Percentiles rank a stretch among this genome's conserved stretches.
Conservation (phyloP, 2,888 invertebrate species). For the Colletes collaris region DNA sequence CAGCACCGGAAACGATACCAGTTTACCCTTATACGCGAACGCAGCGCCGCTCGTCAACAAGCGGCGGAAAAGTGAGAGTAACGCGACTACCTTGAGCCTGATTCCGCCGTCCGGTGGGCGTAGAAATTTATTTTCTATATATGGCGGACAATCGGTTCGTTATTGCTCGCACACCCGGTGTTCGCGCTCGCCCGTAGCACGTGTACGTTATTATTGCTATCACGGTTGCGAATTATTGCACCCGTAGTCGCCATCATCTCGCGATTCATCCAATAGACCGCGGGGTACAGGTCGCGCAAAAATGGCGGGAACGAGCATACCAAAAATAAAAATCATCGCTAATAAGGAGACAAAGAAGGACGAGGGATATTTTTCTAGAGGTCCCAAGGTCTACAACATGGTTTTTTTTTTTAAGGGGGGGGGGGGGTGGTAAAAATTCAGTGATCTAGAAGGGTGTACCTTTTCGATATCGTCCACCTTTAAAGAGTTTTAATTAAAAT, state of each 20-base stretch:
- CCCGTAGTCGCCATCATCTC: background rate
- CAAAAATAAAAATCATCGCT: too few relatives aligned
- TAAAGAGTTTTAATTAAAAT: too few relatives aligned
- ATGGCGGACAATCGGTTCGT: constrained; percentile 47
- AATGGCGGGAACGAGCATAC: too few relatives aligned
- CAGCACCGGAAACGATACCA: constrained; percentile 37
- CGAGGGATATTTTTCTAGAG: too few relatives aligned
- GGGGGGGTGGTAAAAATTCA: background rate
- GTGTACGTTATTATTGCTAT: constrained; percentile 23
- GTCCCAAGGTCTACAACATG: too few relatives aligned
- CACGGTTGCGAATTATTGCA: constrained; percentile 23
- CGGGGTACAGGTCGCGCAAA: background rate
- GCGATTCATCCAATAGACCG: background rate
- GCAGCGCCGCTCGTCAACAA: constrained; percentile 17
- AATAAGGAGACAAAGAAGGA: too few relatives aligned
- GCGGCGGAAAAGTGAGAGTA: constrained; percentile 55
- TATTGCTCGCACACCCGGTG: constrained; percentile 21
- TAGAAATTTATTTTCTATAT: constrained; percentile 52
- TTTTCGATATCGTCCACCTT: too few relatives aligned
- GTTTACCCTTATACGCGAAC: constrained; percentile 23
- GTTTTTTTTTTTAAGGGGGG: background rate
- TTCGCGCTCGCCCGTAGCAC: constrained; percentile 11
- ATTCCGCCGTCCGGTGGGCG: constrained; percentile 39
- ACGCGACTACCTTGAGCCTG: constrained; percentile 40
- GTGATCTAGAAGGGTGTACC: background rate